A percentile compares a stretch with the other conserved stretches of the same genome.
Conservation (phyloP, 1,140 invertebrate genomes). For the Bombus impatiens region DNA sequence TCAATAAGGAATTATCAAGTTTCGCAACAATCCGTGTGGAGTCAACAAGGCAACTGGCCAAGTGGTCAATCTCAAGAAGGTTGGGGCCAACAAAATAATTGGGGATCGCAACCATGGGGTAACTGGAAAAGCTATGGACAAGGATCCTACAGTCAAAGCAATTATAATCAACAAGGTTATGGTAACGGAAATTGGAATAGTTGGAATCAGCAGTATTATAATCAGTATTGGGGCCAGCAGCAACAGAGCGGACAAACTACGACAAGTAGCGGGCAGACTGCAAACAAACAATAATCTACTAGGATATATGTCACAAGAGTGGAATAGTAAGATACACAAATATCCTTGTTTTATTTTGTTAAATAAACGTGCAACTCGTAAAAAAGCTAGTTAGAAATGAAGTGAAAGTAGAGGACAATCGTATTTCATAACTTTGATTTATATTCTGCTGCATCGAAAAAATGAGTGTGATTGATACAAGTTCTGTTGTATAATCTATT, state of each 20-base stretch:
- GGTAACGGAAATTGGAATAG: constrained; percentile 80
- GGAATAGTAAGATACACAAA: constrained; percentile 75
- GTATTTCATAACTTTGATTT: constrained; percentile 1
- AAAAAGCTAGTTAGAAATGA: not conserved
- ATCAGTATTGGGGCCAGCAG: constrained; percentile 80
- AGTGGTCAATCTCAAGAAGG: constrained; percentile 54
- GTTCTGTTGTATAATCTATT: not conserved
- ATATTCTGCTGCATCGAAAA: constrained; percentile 2
- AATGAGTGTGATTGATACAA: constrained; percentile 1
- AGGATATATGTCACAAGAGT: constrained; percentile 68
- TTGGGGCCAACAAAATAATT: constrained; percentile 67
- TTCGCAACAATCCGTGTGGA: constrained; percentile 57
- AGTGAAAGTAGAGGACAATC: not conserved
- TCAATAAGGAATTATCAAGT: constrained; percentile 72
- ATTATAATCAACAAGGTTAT: constrained; percentile 74
- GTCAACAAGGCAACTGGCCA: constrained; percentile 56
- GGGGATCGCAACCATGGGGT: constrained; percentile 68
- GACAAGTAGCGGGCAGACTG: constrained; percentile 73
- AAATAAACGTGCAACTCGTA: not conserved
- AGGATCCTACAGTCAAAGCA: constrained; percentile 69
- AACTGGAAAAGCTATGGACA: constrained; percentile 79
- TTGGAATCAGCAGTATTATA: constrained; percentile 81
- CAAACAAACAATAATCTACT: constrained; percentile 79
- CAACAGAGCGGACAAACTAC: constrained; percentile 74
- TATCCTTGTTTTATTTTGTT: not conserved